Base-by-base conservation (phyloP, 1,140 invertebrate genomes). In the Teleogryllus occipitalis region DNA sequence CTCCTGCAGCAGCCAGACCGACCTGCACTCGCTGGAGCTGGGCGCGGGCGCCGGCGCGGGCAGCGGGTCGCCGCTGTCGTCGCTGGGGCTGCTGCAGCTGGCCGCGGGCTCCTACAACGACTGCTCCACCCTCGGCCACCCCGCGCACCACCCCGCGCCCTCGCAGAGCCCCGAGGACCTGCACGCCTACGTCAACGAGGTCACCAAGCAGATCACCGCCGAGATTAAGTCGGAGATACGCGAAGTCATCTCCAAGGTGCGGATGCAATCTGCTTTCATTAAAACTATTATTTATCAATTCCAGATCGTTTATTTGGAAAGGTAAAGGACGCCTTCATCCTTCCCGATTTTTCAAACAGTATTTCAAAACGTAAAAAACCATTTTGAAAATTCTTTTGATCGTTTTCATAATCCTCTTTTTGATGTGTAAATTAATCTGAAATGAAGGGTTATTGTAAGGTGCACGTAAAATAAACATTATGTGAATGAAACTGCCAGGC, bases 211-310 rank as follows among this genome's bases (percentile, higher is more conserved):
- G 86, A 86, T 94, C 75, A 92, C 93, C 0, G 93, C 92, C 8
- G 93, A 94, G 85, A 93, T 94, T 10, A 95, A 94, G 84, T 94
- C 93, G 7, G 93, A 94, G 87, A 92, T 94, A 39, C 86, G 93
- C 4, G 93, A 91, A 85, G 93, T 94, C 0, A 94, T 94, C 78
- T 92, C 91, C 0, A 91, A 91, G 84, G 54, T 65, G 7, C 7
- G 54, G 3, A 65, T 14, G 18, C 27, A 5, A 39, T 2, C 27
- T 39, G 27, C 27, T 39, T 39, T 5, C 1, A 39, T 2, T 5
- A 39, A 39, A 39, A 39, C 1, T 39, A 39, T 39, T 39, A 39
- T 39, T 39, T 39, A 39, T 1, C 27, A 39, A 5, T 39, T 39
- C 27, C 27, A 39, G 1, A 39, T 39, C 27, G 27, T 39, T 39